These are phyloP conservation scores for Microcebus ravelobensis DNA, from an alignment of 2,113 vertebrate genomes.

Conservation along the genomic window DNA sequence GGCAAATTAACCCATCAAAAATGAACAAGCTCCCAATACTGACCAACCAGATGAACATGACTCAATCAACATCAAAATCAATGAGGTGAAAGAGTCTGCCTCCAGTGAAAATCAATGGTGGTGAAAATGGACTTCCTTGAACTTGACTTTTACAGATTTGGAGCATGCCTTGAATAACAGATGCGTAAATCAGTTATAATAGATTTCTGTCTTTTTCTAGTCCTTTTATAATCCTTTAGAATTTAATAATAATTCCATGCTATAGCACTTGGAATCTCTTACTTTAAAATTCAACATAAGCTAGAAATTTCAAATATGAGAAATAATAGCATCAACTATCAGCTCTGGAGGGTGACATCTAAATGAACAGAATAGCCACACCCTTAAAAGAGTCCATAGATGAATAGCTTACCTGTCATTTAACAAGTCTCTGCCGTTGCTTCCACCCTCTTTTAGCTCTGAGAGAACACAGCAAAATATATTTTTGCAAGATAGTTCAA, in stretches of 20 bases:
- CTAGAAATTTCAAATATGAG: neutral
- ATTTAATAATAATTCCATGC: neutral
- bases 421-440: neutral
- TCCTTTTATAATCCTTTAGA: neutral
- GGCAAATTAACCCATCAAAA: constrained; percentile 76
- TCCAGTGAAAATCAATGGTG: constrained; percentile 77
- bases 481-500: neutral
- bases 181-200: constrained; percentile 38
- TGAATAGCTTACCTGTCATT: neutral
- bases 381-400: neutral
- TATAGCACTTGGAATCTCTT: neutral
- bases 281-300: constrained; percentile 32
- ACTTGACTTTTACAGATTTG: constrained; percentile 76
- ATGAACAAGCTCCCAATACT: constrained; percentile 61
- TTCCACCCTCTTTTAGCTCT: neutral
- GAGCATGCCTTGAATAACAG: constrained; percentile 53
- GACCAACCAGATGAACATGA: constrained; percentile 68
- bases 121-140: constrained; percentile 76
- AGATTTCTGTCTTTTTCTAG: neutral
- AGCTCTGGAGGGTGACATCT: neutral
- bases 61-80: constrained; percentile 78
- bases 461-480: neutral
- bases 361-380: neutral
- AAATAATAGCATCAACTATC: neutral
- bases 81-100: constrained; percentile 71